These are phyloP conservation scores for Sialia sialis DNA, from an alignment of 2,113 vertebrate genomes.

Conservation along the genomic window DNA sequence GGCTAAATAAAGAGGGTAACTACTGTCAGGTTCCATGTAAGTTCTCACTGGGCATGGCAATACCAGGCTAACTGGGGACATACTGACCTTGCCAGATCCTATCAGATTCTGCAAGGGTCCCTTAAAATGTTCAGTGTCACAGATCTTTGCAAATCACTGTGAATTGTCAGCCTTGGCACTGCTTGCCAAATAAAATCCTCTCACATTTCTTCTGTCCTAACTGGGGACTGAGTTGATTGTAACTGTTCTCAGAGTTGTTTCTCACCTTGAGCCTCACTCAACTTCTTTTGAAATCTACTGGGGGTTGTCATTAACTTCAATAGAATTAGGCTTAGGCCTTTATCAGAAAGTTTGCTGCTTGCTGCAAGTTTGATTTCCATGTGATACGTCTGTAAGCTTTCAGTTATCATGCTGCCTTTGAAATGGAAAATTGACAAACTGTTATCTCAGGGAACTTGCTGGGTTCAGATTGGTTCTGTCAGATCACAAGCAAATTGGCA, in stretches of 20 bases:
- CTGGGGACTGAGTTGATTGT: background rate
- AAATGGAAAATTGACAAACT: slow-evolving; percentile 43
- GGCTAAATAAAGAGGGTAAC: background rate
- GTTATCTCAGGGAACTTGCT: slow-evolving; percentile 28
- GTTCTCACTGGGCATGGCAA: background rate
- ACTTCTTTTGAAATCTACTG: background rate
- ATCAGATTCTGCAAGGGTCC: background rate
- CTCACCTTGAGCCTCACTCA: slow-evolving; percentile 16
- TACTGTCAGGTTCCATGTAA: background rate
- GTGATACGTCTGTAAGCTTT: slow-evolving; percentile 21
- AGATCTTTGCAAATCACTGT: background rate
- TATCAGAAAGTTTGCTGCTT: slow-evolving; percentile 31
- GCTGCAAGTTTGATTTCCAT: slow-evolving; percentile 35
- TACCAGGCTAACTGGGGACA: background rate
- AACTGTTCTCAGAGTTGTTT: background rate
- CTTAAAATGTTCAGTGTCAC: background rate
- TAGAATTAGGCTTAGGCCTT: background rate
- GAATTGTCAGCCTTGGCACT: background rate
- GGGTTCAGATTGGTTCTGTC: background rate
- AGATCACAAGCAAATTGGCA: slow-evolving; percentile 24
- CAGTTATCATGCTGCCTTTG: slow-evolving; percentile 24
- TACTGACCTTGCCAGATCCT: background rate
- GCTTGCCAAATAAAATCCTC: rapidly evolving
- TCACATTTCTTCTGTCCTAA: background rate
- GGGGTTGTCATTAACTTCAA: slow-evolving; percentile 1